Evolutionary conservation across 2,797 vertebrate genomes (phyloP), one percentile per base, ranked within the genome.

Genomic region (Clamator glandarius): DNA sequence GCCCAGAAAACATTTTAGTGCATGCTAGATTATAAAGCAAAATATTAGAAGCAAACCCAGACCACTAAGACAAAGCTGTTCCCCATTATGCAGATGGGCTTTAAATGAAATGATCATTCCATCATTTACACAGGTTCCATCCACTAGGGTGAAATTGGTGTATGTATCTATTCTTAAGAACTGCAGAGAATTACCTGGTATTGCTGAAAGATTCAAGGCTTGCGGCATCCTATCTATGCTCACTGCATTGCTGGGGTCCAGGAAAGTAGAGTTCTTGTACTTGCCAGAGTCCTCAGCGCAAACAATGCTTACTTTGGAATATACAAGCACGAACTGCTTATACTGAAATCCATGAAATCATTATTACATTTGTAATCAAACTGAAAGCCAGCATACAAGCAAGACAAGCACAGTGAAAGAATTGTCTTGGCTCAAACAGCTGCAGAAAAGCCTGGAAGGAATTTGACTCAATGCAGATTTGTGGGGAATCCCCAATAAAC

Each of bases 261-360:
- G 96, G 80, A 99, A 97, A 86, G 99, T 99, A 26, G 99, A 99
- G 96, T 99, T 99, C 96, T 97, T 99, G 48, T 96, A 95, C 6
- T 88, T 80, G 39, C 66, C 8, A 29, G 48, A 73, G 55, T 89
- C 81, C 83, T 89, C 44, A 15, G 64, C 44, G 61, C n/a, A 69
- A 88, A 81, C 80, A 70, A 23, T 6, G 58, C 75, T 77, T 92
- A 46, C 62, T 41, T 96, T 97, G 98, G 88, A 74, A 83, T 39
- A 96, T 13, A 1, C 0, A 57, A 84, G 20, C 19, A 5, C 31
- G 70, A 42, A 36, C 35, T 79, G 35, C 28, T 46, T 66, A 66
- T 5, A 7, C 31, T 66, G 25, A 48, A 84, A 64, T 63, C 33
- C 11, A 58, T 2, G 0, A 2, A 57, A 18, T 50, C 55, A 75